Percentiles rank a stretch among this genome's conserved stretches.
phyloP scores from a whole-genome alignment of 2,113 vertebrate species.

The Oncorhynchus keta region DNA sequence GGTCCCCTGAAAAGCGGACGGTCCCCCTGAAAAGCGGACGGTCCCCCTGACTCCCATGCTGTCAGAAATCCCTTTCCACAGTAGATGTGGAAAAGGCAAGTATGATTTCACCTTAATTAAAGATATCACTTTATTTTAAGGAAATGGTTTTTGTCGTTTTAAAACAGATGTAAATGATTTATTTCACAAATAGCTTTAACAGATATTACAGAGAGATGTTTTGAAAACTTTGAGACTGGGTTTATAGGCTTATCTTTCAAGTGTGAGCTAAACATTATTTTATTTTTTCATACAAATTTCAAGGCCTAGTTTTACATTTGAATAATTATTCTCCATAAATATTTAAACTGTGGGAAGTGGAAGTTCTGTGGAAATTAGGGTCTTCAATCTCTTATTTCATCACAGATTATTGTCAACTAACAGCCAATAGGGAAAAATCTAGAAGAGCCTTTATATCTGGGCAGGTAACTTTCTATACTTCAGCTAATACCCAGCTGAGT shows the following conservation, averaged over 20 bases:
- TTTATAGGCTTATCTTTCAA: not conserved
- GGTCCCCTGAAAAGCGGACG: too few species aligned
- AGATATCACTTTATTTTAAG: constrained; percentile 34
- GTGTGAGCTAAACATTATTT: not conserved
- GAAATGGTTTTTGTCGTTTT: constrained; percentile 24
- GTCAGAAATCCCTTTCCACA: not conserved
- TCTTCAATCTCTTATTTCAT: not conserved
- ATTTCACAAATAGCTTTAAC: not conserved
- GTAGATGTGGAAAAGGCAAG: constrained; percentile 29
- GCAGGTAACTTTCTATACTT: not conserved
- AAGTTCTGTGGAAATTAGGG: not conserved
- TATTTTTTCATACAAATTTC: not conserved
- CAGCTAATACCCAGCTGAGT: not conserved
- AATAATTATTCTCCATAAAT: not conserved
- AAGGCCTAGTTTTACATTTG: too few species aligned
- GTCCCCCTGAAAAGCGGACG: not conserved
- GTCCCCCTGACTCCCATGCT: not conserved
- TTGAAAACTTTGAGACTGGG: not conserved
- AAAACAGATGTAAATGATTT: constrained; percentile 19
- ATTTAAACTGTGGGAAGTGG: not conserved
- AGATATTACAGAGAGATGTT: constrained; percentile 3
- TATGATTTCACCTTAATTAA: constrained; percentile 25
- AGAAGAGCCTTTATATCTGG: not conserved
- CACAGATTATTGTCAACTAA: not conserved
- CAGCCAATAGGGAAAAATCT: not conserved